Evolutionary conservation across 1,140 invertebrate species (phyloP), one percentile per base, ranked within the genome.

Genomic region (Hylaeus anthracinus): DNA sequence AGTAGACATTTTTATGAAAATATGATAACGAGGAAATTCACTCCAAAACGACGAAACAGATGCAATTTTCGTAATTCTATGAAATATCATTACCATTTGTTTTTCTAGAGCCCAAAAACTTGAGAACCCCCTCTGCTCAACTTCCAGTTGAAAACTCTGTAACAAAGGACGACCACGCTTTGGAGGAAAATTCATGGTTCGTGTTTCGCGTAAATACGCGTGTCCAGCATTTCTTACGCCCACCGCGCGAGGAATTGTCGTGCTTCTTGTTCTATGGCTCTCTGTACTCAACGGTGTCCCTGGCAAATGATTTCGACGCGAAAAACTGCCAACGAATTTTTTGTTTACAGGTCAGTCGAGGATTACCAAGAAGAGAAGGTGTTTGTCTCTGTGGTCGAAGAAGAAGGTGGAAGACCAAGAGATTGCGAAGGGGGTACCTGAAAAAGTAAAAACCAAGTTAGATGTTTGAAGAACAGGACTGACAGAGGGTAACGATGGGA

Each of bases 391-490:
- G 10, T 8, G 26, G 12, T 12, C 51, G 51, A 1, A 8, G 10
- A 9, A 26, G 2, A 15, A 1, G n/a, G n/a, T 10, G 26, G 26
- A 26, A 12, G 15, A 5, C 3, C 60, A 64, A 72, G 58, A 79
- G 69, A 72, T 79, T 64, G 41, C 76, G 39, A 72, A 14, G 43
- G 26, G 64, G 48, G 12, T n/a, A 45, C 10, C 3, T 56, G 37
- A 10, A 53, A 43, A 1, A 39, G 26, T 48, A 5, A n/a, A 10
- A 41, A 39, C 5, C 5, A 55, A 2, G 6, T 26, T 26, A 26
- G 26, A 26, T 26, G 0, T 26, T 26, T 26, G 26, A 26, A 26
- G 26, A 26, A 26, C 26, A 26, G 26, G 26, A 26, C 26, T 26
- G 26, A 26, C 26, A 26, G 26, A 26, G 26, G 26, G 26, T 26